Evolutionary conservation across 1,140 invertebrate genomes (phyloP).

Genomic region (Lutraria rhynchaena): DNA sequence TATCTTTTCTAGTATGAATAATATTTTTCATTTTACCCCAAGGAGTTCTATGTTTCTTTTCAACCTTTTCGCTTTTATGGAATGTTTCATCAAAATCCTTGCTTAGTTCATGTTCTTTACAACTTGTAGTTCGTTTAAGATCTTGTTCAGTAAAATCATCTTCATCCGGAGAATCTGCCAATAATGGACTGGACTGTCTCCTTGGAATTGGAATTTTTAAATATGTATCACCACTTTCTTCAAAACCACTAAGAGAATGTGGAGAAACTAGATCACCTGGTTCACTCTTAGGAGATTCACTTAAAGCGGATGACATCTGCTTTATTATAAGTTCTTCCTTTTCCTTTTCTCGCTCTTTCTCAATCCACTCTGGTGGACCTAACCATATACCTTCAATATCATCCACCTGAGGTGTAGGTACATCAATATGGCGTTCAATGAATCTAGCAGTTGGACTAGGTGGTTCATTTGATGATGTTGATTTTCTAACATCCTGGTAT

Average conservation of each 20-base stretch:
- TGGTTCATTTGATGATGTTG: slow-evolving; percentile 72
- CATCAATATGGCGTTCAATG: slow-evolving; percentile 56
- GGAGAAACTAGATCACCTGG: slow-evolving; percentile 37
- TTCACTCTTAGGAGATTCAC: slow-evolving; percentile 54
- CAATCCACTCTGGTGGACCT: slow-evolving; percentile 77
- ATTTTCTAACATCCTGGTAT: slow-evolving; percentile 64
- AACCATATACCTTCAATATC: slow-evolving; percentile 73
- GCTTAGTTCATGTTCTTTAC: slow-evolving; percentile 64
- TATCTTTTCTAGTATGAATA: slow-evolving; percentile 87
- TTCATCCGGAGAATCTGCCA: slow-evolving; percentile 62
- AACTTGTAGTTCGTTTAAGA: slow-evolving; percentile 73
- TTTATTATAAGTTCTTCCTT: slow-evolving; percentile 60
- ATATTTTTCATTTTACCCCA: slow-evolving; percentile 89
- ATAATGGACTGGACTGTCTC: slow-evolving; percentile 75
- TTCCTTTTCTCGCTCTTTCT: slow-evolving; percentile 70
- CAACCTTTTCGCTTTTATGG: slow-evolving; percentile 59
- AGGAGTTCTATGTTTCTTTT: slow-evolving; percentile 83
- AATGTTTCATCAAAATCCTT: slow-evolving; percentile 42
- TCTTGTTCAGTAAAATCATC: slow-evolving; percentile 50
- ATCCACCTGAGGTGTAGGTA: slow-evolving; percentile 58
- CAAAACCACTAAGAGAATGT: slow-evolving; percentile 15
- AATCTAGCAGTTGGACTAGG: slow-evolving; percentile 68
- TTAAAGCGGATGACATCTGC: slow-evolving; percentile 52
- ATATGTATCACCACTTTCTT: slow-evolving; percentile 61
- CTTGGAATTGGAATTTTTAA: slow-evolving; percentile 69